Conservation (phyloP, 1,140 invertebrate species). For the Drosophila setifemur region DNA sequence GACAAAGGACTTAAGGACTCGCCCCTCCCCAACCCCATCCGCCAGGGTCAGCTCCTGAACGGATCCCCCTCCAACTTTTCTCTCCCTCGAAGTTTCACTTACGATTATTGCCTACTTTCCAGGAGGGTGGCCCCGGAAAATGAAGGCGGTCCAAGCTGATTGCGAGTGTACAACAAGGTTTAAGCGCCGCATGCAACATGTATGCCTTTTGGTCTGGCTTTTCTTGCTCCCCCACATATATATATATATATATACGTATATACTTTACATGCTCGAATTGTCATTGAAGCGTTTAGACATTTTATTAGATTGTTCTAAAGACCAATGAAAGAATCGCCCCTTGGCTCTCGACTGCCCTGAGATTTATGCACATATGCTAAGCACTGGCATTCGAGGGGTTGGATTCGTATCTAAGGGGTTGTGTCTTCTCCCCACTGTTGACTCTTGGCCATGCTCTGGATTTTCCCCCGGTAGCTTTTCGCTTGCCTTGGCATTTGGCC, state of each 20-base stretch:
- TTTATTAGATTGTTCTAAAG: conserved; percentile 77
- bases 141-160: conserved; percentile 45
- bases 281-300: conserved; percentile 80
- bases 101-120: conserved; percentile 76
- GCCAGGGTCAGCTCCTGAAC: conserved; percentile 13
- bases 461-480: conserved; percentile 29
- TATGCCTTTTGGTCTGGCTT: conserved; percentile 23
- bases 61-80: background rate
- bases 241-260: background rate
- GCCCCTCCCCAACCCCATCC: too few relatives aligned
- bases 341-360: conserved; percentile 35
- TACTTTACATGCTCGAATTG: conserved; percentile 78
- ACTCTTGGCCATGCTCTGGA: conserved; percentile 20
- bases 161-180: conserved; percentile 66
- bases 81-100: conserved; percentile 60
- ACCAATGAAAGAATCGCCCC: conserved; percentile 50
- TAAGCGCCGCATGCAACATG: conserved; percentile 77
- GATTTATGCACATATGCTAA: conserved; percentile 80
- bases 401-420: conserved; percentile 31
- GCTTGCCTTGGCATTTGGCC: conserved; percentile 67
- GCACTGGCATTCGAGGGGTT: conserved; percentile 60
- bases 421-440: conserved; percentile 25
- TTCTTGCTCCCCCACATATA: background rate
- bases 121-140: conserved; percentile 24
- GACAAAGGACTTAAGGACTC: conserved; percentile 26